Conservation (phyloP, 2,888 invertebrate species). For the Euplexia lucipara region DNA sequence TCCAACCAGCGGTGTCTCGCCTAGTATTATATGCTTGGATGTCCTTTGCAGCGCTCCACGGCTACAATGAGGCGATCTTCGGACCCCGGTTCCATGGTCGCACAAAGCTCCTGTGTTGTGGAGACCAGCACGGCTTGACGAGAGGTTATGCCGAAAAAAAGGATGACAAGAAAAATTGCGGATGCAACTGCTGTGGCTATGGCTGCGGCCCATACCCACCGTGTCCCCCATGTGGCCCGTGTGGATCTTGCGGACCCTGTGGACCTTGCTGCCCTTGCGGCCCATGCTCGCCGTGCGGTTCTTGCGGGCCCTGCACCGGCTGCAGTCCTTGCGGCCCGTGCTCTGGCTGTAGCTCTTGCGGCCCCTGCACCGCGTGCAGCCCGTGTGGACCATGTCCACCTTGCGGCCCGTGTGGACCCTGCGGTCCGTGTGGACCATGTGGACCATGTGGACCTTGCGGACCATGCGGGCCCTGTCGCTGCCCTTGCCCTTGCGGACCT, state of each 20-base stretch:
- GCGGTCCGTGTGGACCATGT: conserved; percentile 64
- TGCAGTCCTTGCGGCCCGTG: conserved; percentile 69
- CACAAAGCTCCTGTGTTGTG: conserved; percentile 71
- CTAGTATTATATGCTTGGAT: conserved; percentile 86
- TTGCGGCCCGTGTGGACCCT: conserved; percentile 64
- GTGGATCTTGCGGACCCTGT: conserved; percentile 68
- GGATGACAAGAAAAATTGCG: conserved; percentile 58
- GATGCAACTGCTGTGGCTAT: conserved; percentile 65
- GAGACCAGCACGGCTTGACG: conserved; percentile 69
- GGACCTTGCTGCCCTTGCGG: conserved; percentile 70
- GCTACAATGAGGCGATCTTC: conserved; percentile 61
- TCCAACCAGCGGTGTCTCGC: conserved; percentile 76
- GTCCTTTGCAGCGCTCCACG: conserved; percentile 81
- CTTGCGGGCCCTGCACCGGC: conserved; percentile 56
- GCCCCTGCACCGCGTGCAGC: conserved; percentile 54
- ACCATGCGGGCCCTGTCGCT: conserved; percentile 56
- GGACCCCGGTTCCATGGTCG: conserved; percentile 59
- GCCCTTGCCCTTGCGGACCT: conserved; percentile 44
- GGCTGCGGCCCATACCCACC: conserved; percentile 68
- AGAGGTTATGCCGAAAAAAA: conserved; percentile 74
- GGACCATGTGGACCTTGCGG: conserved; percentile 70
- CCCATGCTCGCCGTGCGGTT: conserved; percentile 69
- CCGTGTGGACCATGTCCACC: conserved; percentile 68
- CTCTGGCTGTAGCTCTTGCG: conserved; percentile 65
- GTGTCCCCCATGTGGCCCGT: conserved; percentile 49